Evolutionary conservation across 2,888 invertebrate genomes (phyloP).

Genomic region (Apocheima hispidaria): DNA sequence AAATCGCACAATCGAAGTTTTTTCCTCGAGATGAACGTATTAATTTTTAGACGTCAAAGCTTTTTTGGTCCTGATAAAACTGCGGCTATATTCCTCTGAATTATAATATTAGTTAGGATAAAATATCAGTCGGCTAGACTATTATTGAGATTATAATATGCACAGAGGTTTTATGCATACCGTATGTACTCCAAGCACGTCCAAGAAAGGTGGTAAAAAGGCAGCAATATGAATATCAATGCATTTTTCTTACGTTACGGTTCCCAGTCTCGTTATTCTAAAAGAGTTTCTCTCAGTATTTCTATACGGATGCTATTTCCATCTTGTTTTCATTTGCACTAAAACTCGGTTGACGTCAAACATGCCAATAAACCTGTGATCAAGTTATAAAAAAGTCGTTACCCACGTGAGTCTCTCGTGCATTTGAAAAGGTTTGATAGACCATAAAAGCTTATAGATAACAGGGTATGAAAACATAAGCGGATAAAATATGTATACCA

Average conservation of each 20-base stretch:
- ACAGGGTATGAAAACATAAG: conserved; percentile 3
- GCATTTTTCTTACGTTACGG: not conserved
- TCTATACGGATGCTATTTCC: conserved; percentile 8
- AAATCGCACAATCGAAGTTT: no score
- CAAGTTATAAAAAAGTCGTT: conserved; percentile 29
- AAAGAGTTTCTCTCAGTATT: not conserved
- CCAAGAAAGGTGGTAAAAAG: not conserved
- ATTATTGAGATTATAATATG: conserved; percentile 4
- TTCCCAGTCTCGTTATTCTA: not conserved
- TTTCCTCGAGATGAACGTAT: no score
- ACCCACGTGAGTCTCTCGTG: conserved; percentile 16
- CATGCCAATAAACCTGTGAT: conserved; percentile 27
- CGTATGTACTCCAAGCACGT: conserved; percentile 1
- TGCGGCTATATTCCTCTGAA: no score
- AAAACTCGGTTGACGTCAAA: conserved; percentile 23
- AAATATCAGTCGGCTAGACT: not conserved
- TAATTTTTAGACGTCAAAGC: no score
- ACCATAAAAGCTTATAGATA: conserved; percentile 26
- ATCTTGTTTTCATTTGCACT: conserved; percentile 19
- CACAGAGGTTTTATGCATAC: not conserved
- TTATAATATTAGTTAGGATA: no score
- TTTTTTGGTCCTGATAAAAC: no score
- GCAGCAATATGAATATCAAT: conserved; percentile 7
- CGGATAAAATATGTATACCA: not conserved
- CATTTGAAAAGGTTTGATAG: conserved; percentile 20